phyloP scores from a whole-genome alignment of 2,113 vertebrate genomes.

The Melanotaenia duboulayi region DNA sequence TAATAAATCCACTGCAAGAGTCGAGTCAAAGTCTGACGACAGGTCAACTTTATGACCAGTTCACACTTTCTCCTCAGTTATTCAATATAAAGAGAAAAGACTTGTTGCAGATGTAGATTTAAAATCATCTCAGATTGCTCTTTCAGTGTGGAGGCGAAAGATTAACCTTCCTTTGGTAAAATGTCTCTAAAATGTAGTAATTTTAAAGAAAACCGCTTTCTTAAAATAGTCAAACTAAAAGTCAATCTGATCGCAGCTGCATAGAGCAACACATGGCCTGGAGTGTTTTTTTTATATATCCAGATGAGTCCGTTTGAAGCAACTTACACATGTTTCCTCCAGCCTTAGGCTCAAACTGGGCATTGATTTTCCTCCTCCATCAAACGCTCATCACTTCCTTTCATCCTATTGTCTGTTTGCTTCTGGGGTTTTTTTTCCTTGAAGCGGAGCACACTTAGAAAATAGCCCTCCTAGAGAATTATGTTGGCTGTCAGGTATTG shows the following conservation, averaged over 20 bases:
- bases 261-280: slow-evolving; percentile 21
- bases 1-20: too few relatives aligned
- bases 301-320: slow-evolving; percentile 67
- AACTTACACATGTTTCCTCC: slow-evolving; percentile 64
- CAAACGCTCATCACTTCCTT: slow-evolving; percentile 65
- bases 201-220: slow-evolving; percentile 18
- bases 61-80: too few relatives aligned
- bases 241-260: background rate
- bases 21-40: too few relatives aligned
- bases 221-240: slow-evolving; percentile 16
- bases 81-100: too few relatives aligned
- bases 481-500: slow-evolving; percentile 53
- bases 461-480: slow-evolving; percentile 41
- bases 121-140: too few relatives aligned
- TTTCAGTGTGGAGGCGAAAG: background rate
- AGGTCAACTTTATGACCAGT: too few relatives aligned
- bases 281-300: slow-evolving; percentile 43
- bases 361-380: slow-evolving; percentile 67
- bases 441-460: slow-evolving; percentile 29
- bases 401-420: slow-evolving; percentile 61
- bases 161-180: background rate
- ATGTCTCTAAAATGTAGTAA: slow-evolving; percentile 7
- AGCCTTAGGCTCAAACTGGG: slow-evolving; percentile 46
- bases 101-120: too few relatives aligned
- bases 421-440: slow-evolving; percentile 20